Evolutionary conservation across 1,140 invertebrate species (phyloP), one percentile per base, ranked within the genome.

Genomic region (Sycobia sp.): DNA sequence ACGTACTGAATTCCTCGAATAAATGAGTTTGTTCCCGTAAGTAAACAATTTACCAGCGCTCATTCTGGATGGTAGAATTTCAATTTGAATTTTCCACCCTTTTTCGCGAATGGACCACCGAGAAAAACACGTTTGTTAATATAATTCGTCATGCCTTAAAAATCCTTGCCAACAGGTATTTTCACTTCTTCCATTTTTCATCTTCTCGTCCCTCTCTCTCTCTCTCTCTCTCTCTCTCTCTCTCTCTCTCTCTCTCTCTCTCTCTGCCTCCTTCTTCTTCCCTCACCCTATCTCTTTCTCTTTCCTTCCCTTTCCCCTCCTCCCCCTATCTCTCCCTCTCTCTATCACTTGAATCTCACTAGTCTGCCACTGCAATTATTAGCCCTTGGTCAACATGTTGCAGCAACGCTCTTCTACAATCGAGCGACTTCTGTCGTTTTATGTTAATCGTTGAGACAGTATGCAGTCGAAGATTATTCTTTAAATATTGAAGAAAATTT

Each of bases 121-220:
- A 25, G 3, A 8, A 9, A 16, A 41, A 27, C 27, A 54, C 9
- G 11, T 27, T 7, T 36, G 5, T 36, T 64, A 58, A 53, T 64
- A 46, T 38, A 38, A 58, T 64, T 57, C 62, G 62, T 44, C 53
- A 50, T 43, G 29, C 20, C 38, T 51, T 27, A 46, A 64, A 64
- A 64, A 64, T 64, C 47, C 64, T 57, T 61, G 66, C 55, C 58
- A 53, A 58, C 57, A 47, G 56, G 18, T n/a, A n/a, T n/a, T n/a
- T n/a, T n/a, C n/a, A n/a, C n/a, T n/a, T n/a, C n/a, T n/a, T n/a
- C n/a, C n/a, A n/a, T n/a, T n/a, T n/a, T n/a, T n/a, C n/a, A n/a
- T n/a, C n/a, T n/a, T n/a, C n/a, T n/a, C n/a, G n/a, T n/a, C n/a
- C n/a, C n/a, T n/a, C n/a, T n/a, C n/a, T n/a, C n/a, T n/a, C n/a